A percentile compares a stretch with the other conserved stretches of the same genome.
Conservation (phyloP, 2,113 vertebrate genomes). For the Nettapus auritus region DNA sequence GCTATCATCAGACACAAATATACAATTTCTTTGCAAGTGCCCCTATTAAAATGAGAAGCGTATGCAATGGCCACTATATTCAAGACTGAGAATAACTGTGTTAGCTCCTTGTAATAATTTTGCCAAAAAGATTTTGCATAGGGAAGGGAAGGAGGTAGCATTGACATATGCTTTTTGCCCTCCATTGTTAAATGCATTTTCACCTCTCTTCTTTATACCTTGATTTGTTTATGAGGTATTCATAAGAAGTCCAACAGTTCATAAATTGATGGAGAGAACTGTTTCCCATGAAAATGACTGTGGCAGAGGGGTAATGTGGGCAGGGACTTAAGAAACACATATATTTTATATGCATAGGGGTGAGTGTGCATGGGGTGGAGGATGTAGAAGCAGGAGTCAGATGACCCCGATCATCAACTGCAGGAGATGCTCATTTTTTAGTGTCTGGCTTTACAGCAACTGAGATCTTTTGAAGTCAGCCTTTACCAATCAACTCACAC, state of each 20-base stretch:
- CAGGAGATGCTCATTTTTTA: background rate
- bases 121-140: background rate
- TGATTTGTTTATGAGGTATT: conserved; percentile 23
- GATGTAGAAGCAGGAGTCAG: background rate
- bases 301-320: conserved; percentile 3
- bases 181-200: conserved; percentile 18
- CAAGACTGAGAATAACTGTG: background rate
- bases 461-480: background rate
- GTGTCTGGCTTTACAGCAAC: background rate
- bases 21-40: background rate
- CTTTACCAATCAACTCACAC: background rate
- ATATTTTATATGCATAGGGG: background rate
- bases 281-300: conserved; percentile 47
- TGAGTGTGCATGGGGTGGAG: background rate
- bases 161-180: background rate
- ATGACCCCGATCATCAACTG: background rate
- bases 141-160: background rate
- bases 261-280: conserved; percentile 34
- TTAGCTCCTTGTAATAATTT: conserved; percentile 9
- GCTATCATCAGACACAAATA: background rate
- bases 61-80: background rate
- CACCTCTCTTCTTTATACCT: background rate
- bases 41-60: background rate
- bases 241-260: conserved; percentile 2
- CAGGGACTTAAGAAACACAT: conserved; percentile 11